Base-by-base conservation (phyloP, 2,797 vertebrate species). In the Danio albolineatus region DNA sequence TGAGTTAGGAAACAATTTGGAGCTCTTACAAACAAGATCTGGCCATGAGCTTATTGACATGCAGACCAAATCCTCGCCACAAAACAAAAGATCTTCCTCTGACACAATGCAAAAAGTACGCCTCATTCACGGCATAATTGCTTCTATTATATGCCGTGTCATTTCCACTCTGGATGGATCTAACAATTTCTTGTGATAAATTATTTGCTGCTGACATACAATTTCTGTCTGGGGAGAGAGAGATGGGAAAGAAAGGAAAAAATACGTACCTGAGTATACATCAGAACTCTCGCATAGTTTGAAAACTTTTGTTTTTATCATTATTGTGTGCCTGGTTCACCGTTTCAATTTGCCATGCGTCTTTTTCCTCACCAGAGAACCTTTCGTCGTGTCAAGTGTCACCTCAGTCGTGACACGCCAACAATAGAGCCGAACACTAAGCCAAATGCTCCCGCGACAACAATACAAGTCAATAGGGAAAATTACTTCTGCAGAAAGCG, bases 401-500 rank as follows among this genome's bases (percentile, higher is more conserved):
- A 73, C 21, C 39, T 44, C 39, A 73, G 48, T 73, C 21, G 46
- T 61, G 65, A 70, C 64, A 28, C 6, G 13, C 19, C 39, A 73
- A 72, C 67, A 62, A 73, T 62, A 36, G 62, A 82, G 12, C 48
- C 10, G 21, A 66, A 76, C n/a, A 44, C 7, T 61, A 81, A 71
- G 77, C 65, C 38, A 59, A 73, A 78, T 56, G 74, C 65, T 67
- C 17, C 36, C 36, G 1, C 19, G 39, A 73, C 69, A 39, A 78
- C 62, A 80, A 80, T 76, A 65, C 60, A 75, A 86, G 82, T 78
- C 48, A 82, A 79, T 65, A 21, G 46, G 48, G 75, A 84, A 79
- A 82, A 71, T 86, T 72, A 82, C 53, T 76, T 75, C 70, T 64
- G 16, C 80, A 80, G 76, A 83, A 82, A 82, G 67, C 66, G n/a